Evolutionary conservation across 2,797 vertebrate genomes (phyloP).

Genomic region (Clarias platycephalus): DNA sequence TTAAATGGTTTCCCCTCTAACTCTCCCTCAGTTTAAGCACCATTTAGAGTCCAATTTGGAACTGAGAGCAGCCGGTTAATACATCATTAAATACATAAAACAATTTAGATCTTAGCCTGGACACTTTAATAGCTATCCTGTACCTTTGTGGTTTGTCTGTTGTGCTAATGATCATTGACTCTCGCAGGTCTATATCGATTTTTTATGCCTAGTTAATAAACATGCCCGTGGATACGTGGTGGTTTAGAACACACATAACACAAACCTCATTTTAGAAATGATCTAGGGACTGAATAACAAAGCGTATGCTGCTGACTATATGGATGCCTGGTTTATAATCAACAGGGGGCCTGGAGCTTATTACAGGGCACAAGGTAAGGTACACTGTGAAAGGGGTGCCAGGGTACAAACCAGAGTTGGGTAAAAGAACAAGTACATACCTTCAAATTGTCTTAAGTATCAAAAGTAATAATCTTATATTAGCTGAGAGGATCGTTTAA

Average conservation of each 20-base stretch:
- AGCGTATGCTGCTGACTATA: background rate
- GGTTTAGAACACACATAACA: background rate
- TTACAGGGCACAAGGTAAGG: too few relatives aligned
- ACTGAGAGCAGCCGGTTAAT: background rate
- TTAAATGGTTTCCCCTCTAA: conserved; percentile 4
- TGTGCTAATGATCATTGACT: background rate
- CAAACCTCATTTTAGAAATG: background rate
- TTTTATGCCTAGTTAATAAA: conserved; percentile 10
- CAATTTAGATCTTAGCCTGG: background rate
- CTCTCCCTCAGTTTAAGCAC: conserved; percentile 3
- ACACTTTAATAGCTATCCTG: conserved; percentile 16
- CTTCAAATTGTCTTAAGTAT: too few relatives aligned
- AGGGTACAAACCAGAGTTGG: too few relatives aligned
- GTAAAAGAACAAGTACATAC: too few relatives aligned
- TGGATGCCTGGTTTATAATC: background rate
- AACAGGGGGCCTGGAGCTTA: too few relatives aligned
- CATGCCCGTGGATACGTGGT: background rate
- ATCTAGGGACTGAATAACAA: background rate
- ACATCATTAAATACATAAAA: conserved; percentile 27
- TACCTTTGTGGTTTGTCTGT: conserved; percentile 4
- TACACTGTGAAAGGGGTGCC: too few relatives aligned
- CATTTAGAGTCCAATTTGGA: conserved; percentile 20
- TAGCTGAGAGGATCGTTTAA: too few relatives aligned
- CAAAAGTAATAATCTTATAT: too few relatives aligned
- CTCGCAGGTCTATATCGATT: background rate